phyloP scores from a whole-genome alignment of 1,140 invertebrate species.

The Penaeus vannamei region DNA sequence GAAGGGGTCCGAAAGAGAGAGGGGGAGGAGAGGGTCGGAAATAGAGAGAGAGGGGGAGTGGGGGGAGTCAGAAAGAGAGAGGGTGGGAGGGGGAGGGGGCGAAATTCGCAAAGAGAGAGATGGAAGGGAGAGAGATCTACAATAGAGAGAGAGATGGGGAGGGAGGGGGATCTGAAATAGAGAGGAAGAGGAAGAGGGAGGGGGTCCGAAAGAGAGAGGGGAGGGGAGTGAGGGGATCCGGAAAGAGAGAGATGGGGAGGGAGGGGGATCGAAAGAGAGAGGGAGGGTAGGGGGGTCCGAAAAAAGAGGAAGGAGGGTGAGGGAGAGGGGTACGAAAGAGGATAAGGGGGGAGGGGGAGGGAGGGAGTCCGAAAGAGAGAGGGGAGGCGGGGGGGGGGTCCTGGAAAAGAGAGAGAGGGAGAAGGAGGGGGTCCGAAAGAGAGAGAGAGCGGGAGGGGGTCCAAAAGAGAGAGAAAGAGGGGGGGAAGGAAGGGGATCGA shows the following conservation, averaged over 20 bases:
- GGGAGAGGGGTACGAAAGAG: neutral
- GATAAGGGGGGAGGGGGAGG: too few relatives aligned
- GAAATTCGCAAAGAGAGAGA: too few relatives aligned
- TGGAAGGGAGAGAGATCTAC: neutral
- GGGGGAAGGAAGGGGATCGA: neutral
- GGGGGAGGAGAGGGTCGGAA: neutral
- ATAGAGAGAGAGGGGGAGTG: slow-evolving; percentile 14
- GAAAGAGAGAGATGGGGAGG: too few relatives aligned
- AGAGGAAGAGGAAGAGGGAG: neutral
- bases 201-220: neutral
- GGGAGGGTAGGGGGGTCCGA: neutral
- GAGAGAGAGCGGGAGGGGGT: neutral
- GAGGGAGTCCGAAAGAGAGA: too few relatives aligned
- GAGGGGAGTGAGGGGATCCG: neutral
- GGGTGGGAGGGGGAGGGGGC: too few relatives aligned
- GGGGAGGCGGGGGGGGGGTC: neutral
- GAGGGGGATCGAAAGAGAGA: too few relatives aligned
- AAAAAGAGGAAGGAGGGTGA: neutral
- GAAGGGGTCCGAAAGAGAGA: too few relatives aligned
- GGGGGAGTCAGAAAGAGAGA: neutral
- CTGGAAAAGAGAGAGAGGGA: neutral
- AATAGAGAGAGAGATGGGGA: neutral
- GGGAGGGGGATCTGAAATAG: too few relatives aligned
- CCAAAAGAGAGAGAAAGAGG: neutral
- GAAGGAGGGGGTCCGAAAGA: neutral